Conservation (phyloP, 2,113 vertebrate species). For the Corythornis madagascariensis region DNA sequence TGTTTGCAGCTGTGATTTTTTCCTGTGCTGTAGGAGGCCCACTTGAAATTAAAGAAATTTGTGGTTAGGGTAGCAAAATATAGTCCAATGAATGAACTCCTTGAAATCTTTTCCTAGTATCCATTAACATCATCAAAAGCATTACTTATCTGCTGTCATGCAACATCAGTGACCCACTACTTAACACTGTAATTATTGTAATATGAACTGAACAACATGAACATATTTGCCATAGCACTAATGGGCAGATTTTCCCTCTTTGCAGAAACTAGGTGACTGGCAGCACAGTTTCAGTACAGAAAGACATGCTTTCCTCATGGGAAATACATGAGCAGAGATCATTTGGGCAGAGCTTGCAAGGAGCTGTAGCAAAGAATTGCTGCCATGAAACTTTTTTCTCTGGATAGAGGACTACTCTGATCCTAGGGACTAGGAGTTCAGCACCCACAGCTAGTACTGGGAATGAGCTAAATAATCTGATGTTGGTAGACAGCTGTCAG, state of each 20-base stretch:
- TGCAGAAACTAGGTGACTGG: neutral
- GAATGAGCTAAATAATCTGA: neutral
- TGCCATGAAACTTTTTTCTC: fast-evolving
- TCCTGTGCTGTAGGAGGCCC: neutral
- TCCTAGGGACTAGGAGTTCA: neutral
- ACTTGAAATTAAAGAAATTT: conserved; percentile 4
- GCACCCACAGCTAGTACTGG: neutral
- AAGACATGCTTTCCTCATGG: neutral
- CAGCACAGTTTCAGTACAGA: neutral
- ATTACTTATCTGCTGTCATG: neutral
- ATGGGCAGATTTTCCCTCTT: neutral
- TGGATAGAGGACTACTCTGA: neutral
- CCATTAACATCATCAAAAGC: neutral
- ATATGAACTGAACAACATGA: neutral
- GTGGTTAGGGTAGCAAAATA: neutral
- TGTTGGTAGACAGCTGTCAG: neutral
- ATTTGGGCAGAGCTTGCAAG: neutral
- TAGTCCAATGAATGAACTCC: neutral
- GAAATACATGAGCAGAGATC: neutral
- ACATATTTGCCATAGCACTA: neutral
- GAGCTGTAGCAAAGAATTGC: neutral
- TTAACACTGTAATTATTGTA: neutral
- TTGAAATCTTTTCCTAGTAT: neutral
- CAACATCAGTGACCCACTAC: neutral
- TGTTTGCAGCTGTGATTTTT: neutral